phyloP scores from a whole-genome alignment of 1,140 invertebrate genomes.

The Zaprionus inermis region DNA sequence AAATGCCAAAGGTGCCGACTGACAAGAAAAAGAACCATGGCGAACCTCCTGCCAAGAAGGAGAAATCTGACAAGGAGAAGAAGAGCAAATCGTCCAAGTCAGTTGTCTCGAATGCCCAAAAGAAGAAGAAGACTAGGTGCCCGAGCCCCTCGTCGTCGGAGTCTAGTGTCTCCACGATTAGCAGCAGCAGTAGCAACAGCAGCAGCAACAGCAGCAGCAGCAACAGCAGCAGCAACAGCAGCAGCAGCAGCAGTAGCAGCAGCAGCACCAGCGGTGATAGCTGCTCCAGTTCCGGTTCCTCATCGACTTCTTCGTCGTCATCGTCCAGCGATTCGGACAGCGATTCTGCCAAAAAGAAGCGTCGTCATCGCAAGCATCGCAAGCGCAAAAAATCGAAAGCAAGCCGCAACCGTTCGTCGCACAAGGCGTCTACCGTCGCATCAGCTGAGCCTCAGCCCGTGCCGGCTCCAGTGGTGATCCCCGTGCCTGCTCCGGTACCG shows the following conservation, averaged over 20 bases:
- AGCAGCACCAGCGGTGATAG: neutral
- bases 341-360: neutral
- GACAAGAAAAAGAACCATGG: neutral
- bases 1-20: slow-evolving; percentile 10
- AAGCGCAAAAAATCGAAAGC: neutral
- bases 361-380: neutral
- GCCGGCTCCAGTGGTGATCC: neutral
- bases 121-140: neutral
- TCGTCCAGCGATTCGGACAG: slow-evolving; percentile 17
- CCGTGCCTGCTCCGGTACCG: slow-evolving; percentile 21
- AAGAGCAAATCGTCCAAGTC: slow-evolving; percentile 5
- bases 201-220: neutral
- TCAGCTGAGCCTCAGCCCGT: neutral
- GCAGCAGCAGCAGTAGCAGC: slow-evolving; percentile 6
- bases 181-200: slow-evolving; percentile 10
- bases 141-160: neutral
- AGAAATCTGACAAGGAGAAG: slow-evolving; percentile 10
- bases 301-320: slow-evolving; percentile 12
- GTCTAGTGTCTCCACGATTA: slow-evolving; percentile 10
- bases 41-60: slow-evolving; percentile 4
- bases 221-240: too few relatives aligned
- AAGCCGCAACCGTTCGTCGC: neutral
- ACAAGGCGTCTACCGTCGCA: neutral
- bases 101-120: neutral
- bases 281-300: slow-evolving; percentile 3